Percentiles rank a stretch among this genome's conserved stretches.
phyloP scores from a whole-genome alignment of 2,888 invertebrate genomes.

The Ophion costatus region DNA sequence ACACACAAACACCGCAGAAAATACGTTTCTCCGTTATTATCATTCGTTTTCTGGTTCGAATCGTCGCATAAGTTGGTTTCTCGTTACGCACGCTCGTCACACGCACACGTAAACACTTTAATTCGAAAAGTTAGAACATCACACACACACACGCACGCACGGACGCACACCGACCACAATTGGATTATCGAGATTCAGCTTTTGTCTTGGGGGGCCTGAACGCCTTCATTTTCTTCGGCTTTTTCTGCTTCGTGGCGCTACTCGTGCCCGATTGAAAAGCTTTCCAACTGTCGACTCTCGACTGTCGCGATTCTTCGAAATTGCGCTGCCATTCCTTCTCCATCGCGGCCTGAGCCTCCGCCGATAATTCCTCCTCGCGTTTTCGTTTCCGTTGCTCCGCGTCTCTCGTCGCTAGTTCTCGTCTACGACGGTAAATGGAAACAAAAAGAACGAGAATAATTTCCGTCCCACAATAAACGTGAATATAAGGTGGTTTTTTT shows the following conservation, averaged over 20 bases:
- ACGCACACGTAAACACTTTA: constrained; percentile 42
- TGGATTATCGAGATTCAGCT: constrained; percentile 93
- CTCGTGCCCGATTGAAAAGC: constrained; percentile 89
- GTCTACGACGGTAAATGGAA: constrained; percentile 78
- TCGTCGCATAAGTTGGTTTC: constrained; percentile 33
- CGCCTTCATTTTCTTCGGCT: constrained; percentile 91
- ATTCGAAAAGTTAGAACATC: constrained; percentile 56
- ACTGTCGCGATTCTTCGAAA: constrained; percentile 98
- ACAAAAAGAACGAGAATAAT: too few species aligned
- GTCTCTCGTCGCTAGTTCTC: constrained; percentile 94
- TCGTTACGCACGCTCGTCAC: constrained; percentile 23
- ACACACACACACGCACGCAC: constrained; percentile 22
- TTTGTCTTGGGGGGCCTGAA: constrained; percentile 97
- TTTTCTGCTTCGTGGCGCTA: constrained; percentile 89
- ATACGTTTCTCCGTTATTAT: constrained; percentile 20
- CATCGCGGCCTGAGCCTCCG: constrained; percentile 94
- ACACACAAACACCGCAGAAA: constrained; percentile 21
- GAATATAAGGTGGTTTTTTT: too few species aligned
- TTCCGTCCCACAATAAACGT: too few species aligned
- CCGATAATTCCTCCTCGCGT: constrained; percentile 96
- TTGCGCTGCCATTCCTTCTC: constrained; percentile 99
- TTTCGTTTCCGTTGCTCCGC: constrained; percentile 97
- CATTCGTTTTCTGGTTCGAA: constrained; percentile 9
- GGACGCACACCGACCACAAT: constrained; percentile 32
- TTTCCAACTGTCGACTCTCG: constrained; percentile 96